Conservation (phyloP, 2,797 vertebrate species). For the Paratrypauchen microcephalus region DNA sequence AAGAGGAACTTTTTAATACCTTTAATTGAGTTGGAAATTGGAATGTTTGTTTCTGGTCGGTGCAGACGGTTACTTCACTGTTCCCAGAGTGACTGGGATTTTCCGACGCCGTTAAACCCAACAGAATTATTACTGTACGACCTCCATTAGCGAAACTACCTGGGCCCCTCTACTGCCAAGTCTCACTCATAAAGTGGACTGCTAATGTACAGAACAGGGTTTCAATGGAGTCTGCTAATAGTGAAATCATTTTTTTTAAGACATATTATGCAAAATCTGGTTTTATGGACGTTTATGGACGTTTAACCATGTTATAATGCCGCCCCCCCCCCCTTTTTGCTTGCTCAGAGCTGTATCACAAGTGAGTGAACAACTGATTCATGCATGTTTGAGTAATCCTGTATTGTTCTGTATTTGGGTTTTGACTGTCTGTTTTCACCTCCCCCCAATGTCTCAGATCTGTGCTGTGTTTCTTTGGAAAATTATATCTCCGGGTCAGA, state of each 20-base stretch:
- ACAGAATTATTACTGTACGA: constrained; percentile 29
- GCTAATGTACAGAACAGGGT: constrained; percentile 4
- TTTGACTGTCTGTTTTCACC: too few relatives aligned
- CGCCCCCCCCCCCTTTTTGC: too few relatives aligned
- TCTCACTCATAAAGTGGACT: not conserved
- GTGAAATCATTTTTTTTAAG: not conserved
- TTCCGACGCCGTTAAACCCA: constrained; percentile 49
- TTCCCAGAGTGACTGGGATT: constrained; percentile 40
- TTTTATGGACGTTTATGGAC: too few relatives aligned
- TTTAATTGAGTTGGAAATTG: constrained; percentile 60
- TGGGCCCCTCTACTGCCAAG: constrained; percentile 7
- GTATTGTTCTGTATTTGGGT: too few relatives aligned
- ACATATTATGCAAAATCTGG: not conserved
- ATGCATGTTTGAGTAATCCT: too few relatives aligned
- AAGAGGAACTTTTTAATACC: constrained; percentile 65
- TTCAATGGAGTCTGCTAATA: not conserved
- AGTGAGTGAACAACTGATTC: too few relatives aligned
- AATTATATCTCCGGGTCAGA: too few relatives aligned
- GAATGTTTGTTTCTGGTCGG: constrained; percentile 61
- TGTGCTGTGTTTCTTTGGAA: too few relatives aligned
- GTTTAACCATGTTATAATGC: too few relatives aligned
- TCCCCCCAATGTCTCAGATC: too few relatives aligned
- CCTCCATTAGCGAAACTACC: constrained; percentile 4
- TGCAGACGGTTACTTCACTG: constrained; percentile 44
- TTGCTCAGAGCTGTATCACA: too few relatives aligned